Conservation (phyloP, 2,797 vertebrate species). For the Eulemur coronatus region DNA sequence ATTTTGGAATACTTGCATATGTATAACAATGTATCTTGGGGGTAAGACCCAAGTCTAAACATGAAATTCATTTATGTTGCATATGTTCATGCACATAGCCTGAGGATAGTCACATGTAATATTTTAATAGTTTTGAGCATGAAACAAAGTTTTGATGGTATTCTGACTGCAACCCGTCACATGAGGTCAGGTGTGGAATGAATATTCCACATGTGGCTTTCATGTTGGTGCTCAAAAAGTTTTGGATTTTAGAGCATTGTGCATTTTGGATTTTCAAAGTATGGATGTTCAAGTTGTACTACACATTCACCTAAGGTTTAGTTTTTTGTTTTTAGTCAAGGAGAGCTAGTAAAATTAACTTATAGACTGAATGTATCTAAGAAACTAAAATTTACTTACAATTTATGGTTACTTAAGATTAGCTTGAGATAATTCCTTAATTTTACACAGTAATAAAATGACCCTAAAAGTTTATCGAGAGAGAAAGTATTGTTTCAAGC, state of each 20-base stretch:
- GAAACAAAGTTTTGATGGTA: background rate
- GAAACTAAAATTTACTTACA: background rate
- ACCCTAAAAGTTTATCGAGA: background rate
- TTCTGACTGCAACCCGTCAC: background rate
- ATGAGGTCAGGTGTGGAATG: background rate
- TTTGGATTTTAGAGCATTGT: background rate
- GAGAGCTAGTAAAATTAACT: background rate
- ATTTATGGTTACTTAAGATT: background rate
- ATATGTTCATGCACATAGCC: background rate
- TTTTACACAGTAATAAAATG: conserved; percentile 28
- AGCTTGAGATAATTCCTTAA: background rate
- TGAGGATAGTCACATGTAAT: background rate
- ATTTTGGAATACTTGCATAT: background rate
- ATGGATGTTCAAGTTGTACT: background rate
- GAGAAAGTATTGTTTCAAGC: background rate
- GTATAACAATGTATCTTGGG: background rate
- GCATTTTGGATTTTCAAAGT: background rate
- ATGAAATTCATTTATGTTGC: background rate
- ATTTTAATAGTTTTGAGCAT: background rate
- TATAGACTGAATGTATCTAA: background rate
- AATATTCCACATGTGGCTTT: background rate
- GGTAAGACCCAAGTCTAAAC: background rate
- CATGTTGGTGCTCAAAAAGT: background rate
- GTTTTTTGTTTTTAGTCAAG: background rate
- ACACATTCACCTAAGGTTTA: background rate